These are phyloP conservation scores for Syngnathus rostellatus DNA, from an alignment of 2,797 vertebrate genomes.

Conservation along the genomic window DNA sequence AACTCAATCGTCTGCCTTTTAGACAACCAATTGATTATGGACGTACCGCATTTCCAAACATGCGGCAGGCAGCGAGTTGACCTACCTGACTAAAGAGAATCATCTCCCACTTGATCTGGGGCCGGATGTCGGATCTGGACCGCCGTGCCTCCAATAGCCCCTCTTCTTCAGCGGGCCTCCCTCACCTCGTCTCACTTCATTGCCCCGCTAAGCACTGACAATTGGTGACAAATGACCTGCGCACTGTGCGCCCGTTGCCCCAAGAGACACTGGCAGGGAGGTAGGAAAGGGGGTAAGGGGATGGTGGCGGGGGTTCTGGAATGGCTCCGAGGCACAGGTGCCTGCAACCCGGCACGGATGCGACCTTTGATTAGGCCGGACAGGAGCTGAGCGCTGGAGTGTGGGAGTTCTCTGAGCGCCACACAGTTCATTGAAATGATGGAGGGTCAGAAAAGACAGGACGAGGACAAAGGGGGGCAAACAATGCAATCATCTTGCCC, in stretches of 20 bases:
- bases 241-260: constrained; percentile 75
- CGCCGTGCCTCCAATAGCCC: background rate
- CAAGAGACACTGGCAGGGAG: constrained; percentile 66
- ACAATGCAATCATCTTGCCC: constrained; percentile 26
- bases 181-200: constrained; percentile 69
- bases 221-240: constrained; percentile 90
- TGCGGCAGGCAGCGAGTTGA: constrained; percentile 18
- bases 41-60: constrained; percentile 25
- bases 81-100: constrained; percentile 10
- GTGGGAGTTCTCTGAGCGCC: constrained; percentile 61
- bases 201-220: constrained; percentile 82
- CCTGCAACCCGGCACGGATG: constrained; percentile 53
- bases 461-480: constrained; percentile 22
- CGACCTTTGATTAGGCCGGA: constrained; percentile 47
- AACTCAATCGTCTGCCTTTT: constrained; percentile 34
- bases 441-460: constrained; percentile 26
- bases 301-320: constrained; percentile 18
- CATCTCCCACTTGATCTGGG: constrained; percentile 11
- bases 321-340: constrained; percentile 67
- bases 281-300: constrained; percentile 35
- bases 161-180: constrained; percentile 42
- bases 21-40: constrained; percentile 40
- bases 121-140: background rate
- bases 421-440: constrained; percentile 54
- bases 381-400: constrained; percentile 53